Percentiles rank a stretch among this genome's conserved stretches.
Evolutionary conservation across 2,113 vertebrate species (phyloP).

Genomic region (Hyla sarda): DNA sequence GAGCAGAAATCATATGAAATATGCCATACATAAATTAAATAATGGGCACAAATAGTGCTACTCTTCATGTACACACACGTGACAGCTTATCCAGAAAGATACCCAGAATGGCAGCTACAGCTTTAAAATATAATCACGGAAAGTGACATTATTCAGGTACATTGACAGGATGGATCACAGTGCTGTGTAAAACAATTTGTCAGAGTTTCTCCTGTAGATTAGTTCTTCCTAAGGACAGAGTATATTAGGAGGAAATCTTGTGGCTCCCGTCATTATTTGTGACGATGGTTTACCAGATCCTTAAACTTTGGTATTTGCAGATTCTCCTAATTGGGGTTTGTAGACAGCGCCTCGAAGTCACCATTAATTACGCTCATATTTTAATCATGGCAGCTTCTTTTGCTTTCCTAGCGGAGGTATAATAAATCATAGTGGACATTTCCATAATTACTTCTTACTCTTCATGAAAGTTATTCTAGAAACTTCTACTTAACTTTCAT

Average conservation of each 20-base stretch:
- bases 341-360: not conserved
- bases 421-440: constrained; percentile 47
- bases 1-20: too few species aligned
- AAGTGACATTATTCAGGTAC: not conserved
- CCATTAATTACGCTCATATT: constrained; percentile 31
- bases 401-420: constrained; percentile 15
- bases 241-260: not conserved
- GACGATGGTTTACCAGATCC: constrained; percentile 1
- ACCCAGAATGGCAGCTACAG: too few species aligned
- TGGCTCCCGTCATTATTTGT: not conserved
- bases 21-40: too few species aligned
- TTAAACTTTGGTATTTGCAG: not conserved
- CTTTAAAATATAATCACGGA: not conserved
- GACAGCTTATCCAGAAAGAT: too few species aligned
- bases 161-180: not conserved
- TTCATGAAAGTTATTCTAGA: constrained; percentile 5
- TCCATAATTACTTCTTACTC: constrained; percentile 33
- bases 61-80: too few species aligned
- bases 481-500: constrained; percentile 33
- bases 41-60: too few species aligned
- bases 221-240: not conserved
- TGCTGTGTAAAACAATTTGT: not conserved
- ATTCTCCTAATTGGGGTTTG: not conserved
- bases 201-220: not conserved
- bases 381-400: constrained; percentile 40